A percentile compares a stretch with the other conserved stretches of the same genome.
Evolutionary conservation across 1,140 invertebrate genomes (phyloP).

Genomic region (Copidosoma floridanum): DNA sequence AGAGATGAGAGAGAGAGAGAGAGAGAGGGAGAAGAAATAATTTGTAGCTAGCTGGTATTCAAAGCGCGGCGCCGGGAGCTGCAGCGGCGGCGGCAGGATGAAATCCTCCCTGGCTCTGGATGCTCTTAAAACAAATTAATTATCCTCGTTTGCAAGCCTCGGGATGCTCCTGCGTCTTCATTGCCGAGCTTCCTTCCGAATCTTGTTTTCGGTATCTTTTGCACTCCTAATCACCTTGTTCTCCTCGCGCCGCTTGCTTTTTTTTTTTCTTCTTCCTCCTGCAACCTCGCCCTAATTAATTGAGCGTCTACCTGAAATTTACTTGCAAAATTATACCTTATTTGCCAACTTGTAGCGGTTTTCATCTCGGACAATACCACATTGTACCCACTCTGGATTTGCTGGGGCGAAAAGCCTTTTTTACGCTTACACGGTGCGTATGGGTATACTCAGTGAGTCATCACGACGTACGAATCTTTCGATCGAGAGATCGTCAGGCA

Average conservation of each 20-base stretch:
- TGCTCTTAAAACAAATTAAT: constrained; percentile 17
- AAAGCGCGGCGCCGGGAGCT: constrained; percentile 5
- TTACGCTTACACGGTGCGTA: no score
- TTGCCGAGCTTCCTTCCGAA: constrained; percentile 6
- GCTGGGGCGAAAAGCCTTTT: no score
- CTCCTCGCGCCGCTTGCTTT: not conserved
- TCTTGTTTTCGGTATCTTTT: not conserved
- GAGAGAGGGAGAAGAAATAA: no score
- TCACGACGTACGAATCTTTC: no score
- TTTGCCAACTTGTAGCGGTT: no score
- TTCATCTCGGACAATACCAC: no score
- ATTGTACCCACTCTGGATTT: no score
- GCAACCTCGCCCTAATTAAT: constrained; percentile 4
- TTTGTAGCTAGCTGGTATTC: constrained; percentile 9
- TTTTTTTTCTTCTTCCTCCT: not conserved
- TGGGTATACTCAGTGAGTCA: no score
- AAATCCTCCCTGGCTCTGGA: constrained; percentile 12
- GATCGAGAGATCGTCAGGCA: no score
- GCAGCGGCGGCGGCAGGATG: not conserved
- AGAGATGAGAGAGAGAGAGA: no score
- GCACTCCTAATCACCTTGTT: constrained; percentile 11
- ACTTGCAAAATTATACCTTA: no score
- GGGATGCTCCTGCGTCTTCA: not conserved
- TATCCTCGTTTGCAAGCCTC: constrained; percentile 21
- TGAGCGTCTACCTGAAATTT: no score